Conservation (phyloP, 1,140 invertebrate species). For the Patella vulgata region DNA sequence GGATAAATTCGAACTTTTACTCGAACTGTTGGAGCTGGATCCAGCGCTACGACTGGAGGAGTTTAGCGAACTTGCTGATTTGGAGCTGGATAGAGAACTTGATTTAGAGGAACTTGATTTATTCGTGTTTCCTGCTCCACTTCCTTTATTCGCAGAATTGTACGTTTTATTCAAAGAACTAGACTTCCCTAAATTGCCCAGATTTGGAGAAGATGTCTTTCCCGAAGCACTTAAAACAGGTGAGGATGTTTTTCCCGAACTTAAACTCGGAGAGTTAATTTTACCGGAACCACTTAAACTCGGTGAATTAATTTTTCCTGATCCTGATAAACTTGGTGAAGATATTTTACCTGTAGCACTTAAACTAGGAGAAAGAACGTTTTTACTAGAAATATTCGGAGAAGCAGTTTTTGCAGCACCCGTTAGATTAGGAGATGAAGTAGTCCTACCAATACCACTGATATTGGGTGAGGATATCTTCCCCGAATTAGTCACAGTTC, state of each 20-base stretch:
- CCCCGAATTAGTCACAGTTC: slow-evolving; percentile 28
- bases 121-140: slow-evolving; percentile 13
- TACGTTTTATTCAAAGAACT: slow-evolving; percentile 6
- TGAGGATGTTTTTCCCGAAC: too few relatives aligned
- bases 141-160: slow-evolving; percentile 18
- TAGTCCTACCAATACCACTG: slow-evolving; percentile 66
- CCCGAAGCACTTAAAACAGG: neutral
- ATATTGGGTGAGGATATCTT: slow-evolving; percentile 29
- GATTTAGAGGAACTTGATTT: slow-evolving; percentile 18
- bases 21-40: slow-evolving; percentile 38
- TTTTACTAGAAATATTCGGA: slow-evolving; percentile 23
- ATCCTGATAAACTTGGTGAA: too few relatives aligned
- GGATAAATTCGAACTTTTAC: slow-evolving; percentile 15
- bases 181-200: slow-evolving; percentile 1
- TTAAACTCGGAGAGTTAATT: too few relatives aligned
- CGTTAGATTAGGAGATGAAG: slow-evolving; percentile 41
- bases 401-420: slow-evolving; percentile 42
- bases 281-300: too few relatives aligned
- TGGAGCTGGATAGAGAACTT: slow-evolving; percentile 28
- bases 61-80: slow-evolving; percentile 29
- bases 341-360: slow-evolving; percentile 12
- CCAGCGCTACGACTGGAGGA: neutral
- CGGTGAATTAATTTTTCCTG: too few relatives aligned
- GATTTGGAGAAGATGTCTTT: slow-evolving; percentile 10
- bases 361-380: slow-evolving; percentile 8